Percentiles rank a stretch among this genome's conserved stretches.
phyloP scores from a whole-genome alignment of 2,113 vertebrate genomes.

The Athene noctua region DNA sequence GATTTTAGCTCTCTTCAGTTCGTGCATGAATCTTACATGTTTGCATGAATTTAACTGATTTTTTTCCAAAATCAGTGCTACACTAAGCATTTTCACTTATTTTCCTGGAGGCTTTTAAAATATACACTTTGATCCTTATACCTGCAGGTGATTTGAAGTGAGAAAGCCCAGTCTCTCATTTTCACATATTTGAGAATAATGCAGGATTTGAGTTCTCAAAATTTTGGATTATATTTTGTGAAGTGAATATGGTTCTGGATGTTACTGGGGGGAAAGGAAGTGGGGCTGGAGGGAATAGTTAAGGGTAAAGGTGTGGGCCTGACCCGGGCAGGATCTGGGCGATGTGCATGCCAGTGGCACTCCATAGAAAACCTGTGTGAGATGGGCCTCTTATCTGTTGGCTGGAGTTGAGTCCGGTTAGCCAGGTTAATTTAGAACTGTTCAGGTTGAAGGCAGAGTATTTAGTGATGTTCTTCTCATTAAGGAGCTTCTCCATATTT shows the following conservation, averaged over 20 bases:
- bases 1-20: not conserved
- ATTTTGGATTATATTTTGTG: not conserved
- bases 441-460: not conserved
- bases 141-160: not conserved
- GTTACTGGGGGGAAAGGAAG: not conserved
- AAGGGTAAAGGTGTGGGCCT: not conserved
- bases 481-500: not conserved
- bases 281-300: fast-evolving
- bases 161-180: not conserved
- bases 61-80: not conserved
- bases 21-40: fast-evolving
- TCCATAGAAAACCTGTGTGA: not conserved
- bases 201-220: not conserved
- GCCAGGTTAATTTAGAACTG: not conserved
- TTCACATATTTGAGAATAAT: not conserved
- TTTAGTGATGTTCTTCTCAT: not conserved
- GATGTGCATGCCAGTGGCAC: not conserved
- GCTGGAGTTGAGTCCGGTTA: not conserved
- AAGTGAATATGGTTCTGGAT: not conserved
- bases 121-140: not conserved
- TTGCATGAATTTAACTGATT: not conserved
- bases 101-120: not conserved
- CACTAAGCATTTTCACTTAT: not conserved
- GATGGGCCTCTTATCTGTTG: not conserved
- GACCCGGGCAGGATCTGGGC: not conserved